Percentiles rank a stretch among this genome's conserved stretches.
phyloP scores from a whole-genome alignment of 2,113 vertebrate species.

The Xenus cinereus region DNA sequence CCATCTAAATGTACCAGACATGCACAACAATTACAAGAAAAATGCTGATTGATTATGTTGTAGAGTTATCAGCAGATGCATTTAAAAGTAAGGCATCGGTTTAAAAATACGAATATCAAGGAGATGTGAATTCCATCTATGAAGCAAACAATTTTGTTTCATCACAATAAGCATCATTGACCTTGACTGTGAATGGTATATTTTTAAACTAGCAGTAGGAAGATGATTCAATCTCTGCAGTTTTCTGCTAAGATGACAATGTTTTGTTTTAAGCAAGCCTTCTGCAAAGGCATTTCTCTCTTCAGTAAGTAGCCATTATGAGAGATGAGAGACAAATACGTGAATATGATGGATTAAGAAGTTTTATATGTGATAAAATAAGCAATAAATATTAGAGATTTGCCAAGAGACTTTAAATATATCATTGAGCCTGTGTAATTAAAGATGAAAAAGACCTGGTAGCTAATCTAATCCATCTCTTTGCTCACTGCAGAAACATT shows the following conservation, averaged over 20 bases:
- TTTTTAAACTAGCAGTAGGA: constrained; percentile 67
- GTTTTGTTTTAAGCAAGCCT: constrained; percentile 56
- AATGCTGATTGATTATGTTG: constrained; percentile 55
- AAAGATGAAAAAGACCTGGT: neutral
- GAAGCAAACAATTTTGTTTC: constrained; percentile 56
- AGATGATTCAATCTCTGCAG: constrained; percentile 62
- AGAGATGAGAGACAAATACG: neutral
- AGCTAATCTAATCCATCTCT: neutral
- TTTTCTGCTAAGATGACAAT: constrained; percentile 51
- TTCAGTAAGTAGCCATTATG: constrained; percentile 18
- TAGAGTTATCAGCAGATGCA: constrained; percentile 46
- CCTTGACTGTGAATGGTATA: constrained; percentile 57
- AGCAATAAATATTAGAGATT: neutral
- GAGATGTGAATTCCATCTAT: constrained; percentile 27
- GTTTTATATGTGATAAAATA: neutral
- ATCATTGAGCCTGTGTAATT: neutral
- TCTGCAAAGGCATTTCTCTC: constrained; percentile 45
- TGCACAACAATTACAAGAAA: constrained; percentile 52
- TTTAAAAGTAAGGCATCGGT: constrained; percentile 53
- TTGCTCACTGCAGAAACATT: neutral
- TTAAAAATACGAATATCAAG: constrained; percentile 45
- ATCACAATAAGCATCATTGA: constrained; percentile 71
- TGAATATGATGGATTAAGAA: neutral
- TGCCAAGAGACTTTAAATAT: neutral
- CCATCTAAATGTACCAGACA: neutral